A percentile compares a stretch with the other conserved stretches of the same genome.
Evolutionary conservation across 1,140 invertebrate species (phyloP).

Genomic region (Tachypleus tridentatus): DNA sequence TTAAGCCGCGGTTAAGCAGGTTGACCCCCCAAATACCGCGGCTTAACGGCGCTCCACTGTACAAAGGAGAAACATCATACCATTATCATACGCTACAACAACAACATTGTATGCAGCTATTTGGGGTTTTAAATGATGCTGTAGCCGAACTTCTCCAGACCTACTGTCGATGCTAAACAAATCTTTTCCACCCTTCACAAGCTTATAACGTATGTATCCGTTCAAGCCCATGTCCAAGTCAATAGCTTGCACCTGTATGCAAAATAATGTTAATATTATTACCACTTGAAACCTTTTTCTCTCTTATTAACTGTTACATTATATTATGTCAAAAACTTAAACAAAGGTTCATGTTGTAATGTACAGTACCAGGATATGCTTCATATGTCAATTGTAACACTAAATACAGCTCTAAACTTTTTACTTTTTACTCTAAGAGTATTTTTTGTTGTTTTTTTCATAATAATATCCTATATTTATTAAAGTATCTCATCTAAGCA

Average conservation of each 20-base stretch:
- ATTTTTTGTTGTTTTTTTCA: not conserved
- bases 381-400: not conserved
- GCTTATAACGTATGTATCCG: slow-evolving; percentile 75
- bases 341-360: too few relatives aligned
- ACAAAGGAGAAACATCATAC: not conserved
- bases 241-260: slow-evolving; percentile 53
- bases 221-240: slow-evolving; percentile 81
- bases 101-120: not conserved
- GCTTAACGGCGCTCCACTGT: too few relatives aligned
- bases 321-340: too few relatives aligned
- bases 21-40: too few relatives aligned
- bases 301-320: too few relatives aligned
- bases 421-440: too few relatives aligned
- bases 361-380: not conserved
- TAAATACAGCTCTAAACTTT: too few relatives aligned
- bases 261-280: not conserved
- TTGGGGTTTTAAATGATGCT: not conserved
- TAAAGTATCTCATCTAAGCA: too few relatives aligned
- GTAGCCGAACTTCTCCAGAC: not conserved
- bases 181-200: slow-evolving; percentile 57
- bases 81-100: not conserved
- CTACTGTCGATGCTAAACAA: not conserved
- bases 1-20: too few relatives aligned
- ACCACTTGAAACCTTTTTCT: not conserved
- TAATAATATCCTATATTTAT: not conserved